These are phyloP conservation scores for Ericerus pela DNA, from an alignment of 1,140 invertebrate genomes.

Conservation along the genomic window DNA sequence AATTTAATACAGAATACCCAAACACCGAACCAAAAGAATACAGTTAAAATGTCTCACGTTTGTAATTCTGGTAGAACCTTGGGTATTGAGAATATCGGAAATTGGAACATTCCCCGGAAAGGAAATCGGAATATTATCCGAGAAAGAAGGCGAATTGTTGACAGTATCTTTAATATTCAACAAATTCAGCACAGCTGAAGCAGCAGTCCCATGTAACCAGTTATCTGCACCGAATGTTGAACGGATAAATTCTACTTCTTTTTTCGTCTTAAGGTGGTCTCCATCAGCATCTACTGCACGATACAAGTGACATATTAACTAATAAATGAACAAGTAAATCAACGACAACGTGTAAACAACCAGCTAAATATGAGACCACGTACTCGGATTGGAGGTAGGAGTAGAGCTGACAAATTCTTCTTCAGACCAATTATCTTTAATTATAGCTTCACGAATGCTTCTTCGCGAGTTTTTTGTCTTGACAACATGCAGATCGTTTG, in stretches of 20 bases:
- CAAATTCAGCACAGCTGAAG: constrained; percentile 37
- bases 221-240: constrained; percentile 40
- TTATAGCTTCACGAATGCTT: constrained; percentile 6
- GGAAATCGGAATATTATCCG: neutral
- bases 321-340: too few species aligned
- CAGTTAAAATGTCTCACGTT: neutral
- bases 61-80: neutral
- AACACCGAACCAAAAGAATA: neutral
- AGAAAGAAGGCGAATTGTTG: neutral
- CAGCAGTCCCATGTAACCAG: constrained; percentile 41
- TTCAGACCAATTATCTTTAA: neutral
- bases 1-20: neutral
- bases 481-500: constrained; percentile 24
- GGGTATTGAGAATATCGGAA: constrained; percentile 5
- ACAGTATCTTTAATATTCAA: constrained; percentile 37
- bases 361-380: too few species aligned
- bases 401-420: neutral
- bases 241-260: constrained; percentile 40
- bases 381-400: neutral
- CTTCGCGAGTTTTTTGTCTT: constrained; percentile 18
- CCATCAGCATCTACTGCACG: neutral
- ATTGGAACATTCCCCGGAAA: neutral
- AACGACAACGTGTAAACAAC: neutral
- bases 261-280: constrained; percentile 42
- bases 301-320: too few species aligned